Base-by-base conservation (phyloP, 2,888 invertebrate species). In the Drosophila conformis region DNA sequence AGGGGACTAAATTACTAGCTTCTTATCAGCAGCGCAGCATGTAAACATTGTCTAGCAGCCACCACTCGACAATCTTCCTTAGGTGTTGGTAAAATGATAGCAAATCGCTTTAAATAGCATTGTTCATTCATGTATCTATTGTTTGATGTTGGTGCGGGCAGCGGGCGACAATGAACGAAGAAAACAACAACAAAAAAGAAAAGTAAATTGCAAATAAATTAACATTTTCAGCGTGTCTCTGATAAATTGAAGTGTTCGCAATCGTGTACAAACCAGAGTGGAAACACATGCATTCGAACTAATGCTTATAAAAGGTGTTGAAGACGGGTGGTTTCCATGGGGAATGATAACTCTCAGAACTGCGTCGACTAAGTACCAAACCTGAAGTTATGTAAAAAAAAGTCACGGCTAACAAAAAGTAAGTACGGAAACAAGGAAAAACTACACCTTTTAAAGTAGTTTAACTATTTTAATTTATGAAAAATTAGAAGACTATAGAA, bases 21-120 rank as follows among this genome's bases (percentile, higher is more conserved):
- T 52, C 66, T 88, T 82, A 82, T 82, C 82, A 73, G 59, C 88
- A 73, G 56, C n/a, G 51, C 21, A 56, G 42, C 59, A 46, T 82
- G 82, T 87, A 75, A 84, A 76, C 77, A 73, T 69, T 64, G 69
- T 73, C 64, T 66, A 15, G 56, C 46, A 67, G 49, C 66, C 61
- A 42, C 63, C 63, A 48, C 51, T 49, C 46, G 15, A 64, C 67
- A 80, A 65, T 72, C 67, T 77, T 31, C 52, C 27, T 1, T 15
- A 5, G 15, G 42, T 56, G 62, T 68, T 62, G 63, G 53, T 62
- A 61, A 58, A 82, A 62, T 72, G 87, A 80, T 88, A 83, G 31
- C 68, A 85, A 88, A 80, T 72, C 69, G 69, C 76, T 83, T 79
- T 69, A 86, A 88, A 88, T 80, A 83, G 83, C 81, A 82, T 69